A percentile compares a stretch with the other conserved stretches of the same genome.
Conservation (phyloP, 2,113 vertebrate species). For the Irena cyanogastra region DNA sequence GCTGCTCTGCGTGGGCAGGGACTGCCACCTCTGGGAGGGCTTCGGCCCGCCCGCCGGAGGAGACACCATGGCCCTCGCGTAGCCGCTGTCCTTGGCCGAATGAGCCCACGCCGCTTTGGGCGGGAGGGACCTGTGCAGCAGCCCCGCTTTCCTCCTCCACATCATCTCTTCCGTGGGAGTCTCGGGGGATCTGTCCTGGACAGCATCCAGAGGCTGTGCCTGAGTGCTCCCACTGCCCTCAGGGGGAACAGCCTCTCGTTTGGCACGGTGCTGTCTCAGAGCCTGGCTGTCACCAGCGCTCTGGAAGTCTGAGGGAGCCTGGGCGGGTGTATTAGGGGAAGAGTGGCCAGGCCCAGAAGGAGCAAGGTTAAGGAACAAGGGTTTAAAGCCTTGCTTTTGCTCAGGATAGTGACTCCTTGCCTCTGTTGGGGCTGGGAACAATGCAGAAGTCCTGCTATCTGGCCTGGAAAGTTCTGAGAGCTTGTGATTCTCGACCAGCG, state of each 20-base stretch:
- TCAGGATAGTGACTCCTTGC: neutral
- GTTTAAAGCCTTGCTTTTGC: conserved; percentile 43
- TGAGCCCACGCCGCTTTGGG: conserved; percentile 34
- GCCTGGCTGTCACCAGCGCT: neutral
- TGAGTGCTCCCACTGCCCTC: neutral
- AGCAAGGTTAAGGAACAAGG: neutral
- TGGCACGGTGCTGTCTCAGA: neutral
- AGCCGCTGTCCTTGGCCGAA: neutral
- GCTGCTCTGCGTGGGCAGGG: conserved; percentile 17
- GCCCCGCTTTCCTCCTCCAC: conserved; percentile 9
- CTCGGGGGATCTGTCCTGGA: conserved; percentile 29
- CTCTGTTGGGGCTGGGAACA: neutral
- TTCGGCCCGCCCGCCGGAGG: neutral
- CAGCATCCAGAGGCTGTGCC: neutral
- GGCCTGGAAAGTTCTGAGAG: conserved; percentile 31
- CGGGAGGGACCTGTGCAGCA: conserved; percentile 31
- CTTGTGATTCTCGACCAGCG: neutral
- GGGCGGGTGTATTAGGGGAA: neutral
- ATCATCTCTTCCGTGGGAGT: conserved; percentile 21
- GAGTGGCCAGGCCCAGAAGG: neutral
- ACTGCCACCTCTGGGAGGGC: conserved; percentile 21
- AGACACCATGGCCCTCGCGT: neutral
- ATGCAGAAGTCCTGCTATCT: conserved; percentile 33
- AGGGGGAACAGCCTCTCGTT: neutral
- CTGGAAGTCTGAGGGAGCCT: neutral